Base-by-base conservation (phyloP, 2,113 vertebrate genomes). In the Rhinoderma darwinii region DNA sequence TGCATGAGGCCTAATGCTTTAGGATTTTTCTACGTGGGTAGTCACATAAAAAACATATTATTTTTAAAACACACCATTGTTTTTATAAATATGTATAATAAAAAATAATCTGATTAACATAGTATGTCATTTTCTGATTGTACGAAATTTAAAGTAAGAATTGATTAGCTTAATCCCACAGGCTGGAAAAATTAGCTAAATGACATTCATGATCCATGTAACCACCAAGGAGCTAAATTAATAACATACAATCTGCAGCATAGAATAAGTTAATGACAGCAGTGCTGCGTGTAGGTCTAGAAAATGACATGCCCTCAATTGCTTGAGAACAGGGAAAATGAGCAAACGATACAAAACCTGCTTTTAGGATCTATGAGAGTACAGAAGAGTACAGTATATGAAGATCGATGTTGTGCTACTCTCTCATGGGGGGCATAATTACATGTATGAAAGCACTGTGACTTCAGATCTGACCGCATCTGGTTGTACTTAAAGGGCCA, bases 401-500 rank as follows among this genome's bases (percentile, higher is more conserved):
- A 50, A 78, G 44, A 51, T 78, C 12, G 30, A 51, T 50, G 44
- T 51, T 54, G 47, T 78, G 54, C 3, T 17, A 78, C 63, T 83
- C 61, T 30, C 27, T 18, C 44, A 25, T 41, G 7, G 27, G 18
- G 66, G 61, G 66, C 44, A 37, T 70, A 83, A 83, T 83, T 68
- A 72, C 41, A 83, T 8, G 81, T 83, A 27, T 83, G 17, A 70
- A 22, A 70, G 30, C 81, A 51, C 43, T 5, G 41, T n/a, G 30
- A 47, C 81, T 50, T 44, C 81, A n/a, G 18, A 68, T 51, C 61
- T 32, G 10, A 72, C 59, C 61, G 37, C 59, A 83, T 70, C 43
- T 83, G 61, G 63, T 37, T 83, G 41, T 22, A 72, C 37, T 70
- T 83, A 70, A 44, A 83, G 81, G 12, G 30, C 43, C 75, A 51